phyloP scores from a whole-genome alignment of 2,888 invertebrate genomes.

The Thalpophila matura region DNA sequence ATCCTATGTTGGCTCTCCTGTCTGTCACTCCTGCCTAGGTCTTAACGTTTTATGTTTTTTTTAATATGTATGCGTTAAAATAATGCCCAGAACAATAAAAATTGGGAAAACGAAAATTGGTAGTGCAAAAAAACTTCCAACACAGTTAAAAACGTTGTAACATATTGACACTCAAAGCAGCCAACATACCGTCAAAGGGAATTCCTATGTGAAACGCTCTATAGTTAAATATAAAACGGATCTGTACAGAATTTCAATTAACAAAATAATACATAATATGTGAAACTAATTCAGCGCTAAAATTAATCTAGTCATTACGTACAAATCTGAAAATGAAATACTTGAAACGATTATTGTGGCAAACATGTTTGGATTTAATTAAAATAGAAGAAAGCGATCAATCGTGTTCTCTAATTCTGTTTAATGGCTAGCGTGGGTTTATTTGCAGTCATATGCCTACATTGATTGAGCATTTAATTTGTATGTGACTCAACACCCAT shows the following conservation, averaged over 20 bases:
- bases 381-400: slow-evolving; percentile 28
- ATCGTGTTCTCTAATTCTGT: slow-evolving; percentile 34
- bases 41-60: no score
- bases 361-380: slow-evolving; percentile 36
- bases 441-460: slow-evolving; percentile 3
- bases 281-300: slow-evolving; percentile 12
- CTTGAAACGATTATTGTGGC: slow-evolving; percentile 18
- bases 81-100: no score
- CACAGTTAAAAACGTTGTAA: no score
- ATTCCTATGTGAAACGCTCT: no score
- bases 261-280: neutral
- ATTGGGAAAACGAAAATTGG: no score
- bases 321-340: slow-evolving; percentile 16
- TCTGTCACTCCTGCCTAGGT: no score
- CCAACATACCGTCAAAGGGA: no score
- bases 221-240: no score
- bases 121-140: no score
- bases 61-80: no score
- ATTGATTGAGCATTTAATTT: slow-evolving; percentile 26
- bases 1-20: no score
- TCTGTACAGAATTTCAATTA: slow-evolving; percentile 13
- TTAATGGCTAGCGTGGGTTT: slow-evolving; percentile 3
- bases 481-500: neutral
- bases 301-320: slow-evolving; percentile 29
- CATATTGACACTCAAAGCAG: no score